Base-by-base conservation (phyloP, 2,888 invertebrate species). In the Autographa gamma region DNA sequence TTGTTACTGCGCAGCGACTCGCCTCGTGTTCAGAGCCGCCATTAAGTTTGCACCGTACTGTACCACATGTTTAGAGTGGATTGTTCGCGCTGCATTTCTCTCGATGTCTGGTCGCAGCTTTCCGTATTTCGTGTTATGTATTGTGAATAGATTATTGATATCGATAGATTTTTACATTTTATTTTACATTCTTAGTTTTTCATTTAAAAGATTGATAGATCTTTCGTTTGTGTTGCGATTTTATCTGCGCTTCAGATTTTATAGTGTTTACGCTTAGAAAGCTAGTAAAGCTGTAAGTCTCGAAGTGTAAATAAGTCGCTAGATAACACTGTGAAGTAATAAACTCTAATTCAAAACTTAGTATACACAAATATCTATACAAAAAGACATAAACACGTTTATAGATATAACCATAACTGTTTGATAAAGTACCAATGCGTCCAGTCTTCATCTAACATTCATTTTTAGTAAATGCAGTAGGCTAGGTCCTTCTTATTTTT, bases 401-500 rank as follows among this genome's bases (percentile, higher is more conserved):
- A 41, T 32, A 65, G 34, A 38, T 38, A 38, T 38, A 11, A 38
- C 38, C 0, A 38, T 19, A 11, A 8, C 13, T 32, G 13, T 59
- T 16, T 31, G 48, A 16, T 5, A 52, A 25, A 31, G 43, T 48
- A 38, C 67, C 64, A 75, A 81, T 81, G 77, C 76, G 72, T 80
- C 76, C 73, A 66, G 60, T 70, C 1, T 60, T 67, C 38, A 71
- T 65, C 54, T 48, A 62, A 58, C 16, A 13, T 66, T 63, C 69
- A 69, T 63, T 67, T 71, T 67, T 65, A 60, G 41, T 32, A 64
- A 19, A 68, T 25, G 69, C 71, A 71, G 79, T 80, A 74, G 76
- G 73, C 77, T 81, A 83, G 82, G 79, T 77, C 81, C 62, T 86
- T 83, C 84, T 86, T 85, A 77, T 82, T 89, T 90, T 93, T 91